These are phyloP conservation scores for Allobates femoralis DNA, from an alignment of 2,797 vertebrate species.

Conservation along the genomic window DNA sequence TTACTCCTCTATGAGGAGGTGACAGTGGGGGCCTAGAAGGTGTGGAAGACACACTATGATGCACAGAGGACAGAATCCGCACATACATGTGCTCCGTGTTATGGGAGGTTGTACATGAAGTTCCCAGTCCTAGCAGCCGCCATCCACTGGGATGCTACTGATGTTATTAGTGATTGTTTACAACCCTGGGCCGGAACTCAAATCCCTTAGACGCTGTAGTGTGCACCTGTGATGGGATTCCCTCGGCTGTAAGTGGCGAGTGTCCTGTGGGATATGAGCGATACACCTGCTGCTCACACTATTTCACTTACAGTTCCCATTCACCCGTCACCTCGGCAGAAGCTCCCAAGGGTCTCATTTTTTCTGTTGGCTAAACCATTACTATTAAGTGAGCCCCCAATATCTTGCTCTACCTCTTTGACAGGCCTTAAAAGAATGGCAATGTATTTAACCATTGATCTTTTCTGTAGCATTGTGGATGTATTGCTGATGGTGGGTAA, in stretches of 20 bases:
- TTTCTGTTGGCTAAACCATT: conserved; percentile 19
- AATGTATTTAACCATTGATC: not conserved
- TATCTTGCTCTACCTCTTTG: not conserved
- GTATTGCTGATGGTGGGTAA: not conserved
- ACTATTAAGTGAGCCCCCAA: not conserved
- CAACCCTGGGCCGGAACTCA: not conserved
- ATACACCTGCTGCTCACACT: conserved; percentile 13
- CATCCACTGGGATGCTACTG: conserved; percentile 1
- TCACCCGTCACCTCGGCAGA: not conserved
- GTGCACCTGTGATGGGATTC: not conserved
- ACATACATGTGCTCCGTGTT: not conserved
- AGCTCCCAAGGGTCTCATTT: conserved; percentile 6
- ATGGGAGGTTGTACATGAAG: not conserved
- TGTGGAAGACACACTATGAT: no score
- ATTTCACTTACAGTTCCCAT: conserved; percentile 26
- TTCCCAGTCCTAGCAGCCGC: not conserved
- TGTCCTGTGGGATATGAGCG: not conserved
- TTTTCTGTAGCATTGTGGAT: not conserved
- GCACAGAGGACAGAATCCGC: not conserved
- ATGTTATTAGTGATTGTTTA: conserved; percentile 20
- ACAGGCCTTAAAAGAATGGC: not conserved
- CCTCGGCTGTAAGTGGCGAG: not conserved
- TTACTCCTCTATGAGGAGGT: no score
- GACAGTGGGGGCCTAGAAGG: no score
- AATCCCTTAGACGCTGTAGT: conserved; percentile 16